Evolutionary conservation across 2,888 invertebrate genomes (phyloP), one percentile per base, ranked within the genome.

Genomic region (Drosophila borealis): DNA sequence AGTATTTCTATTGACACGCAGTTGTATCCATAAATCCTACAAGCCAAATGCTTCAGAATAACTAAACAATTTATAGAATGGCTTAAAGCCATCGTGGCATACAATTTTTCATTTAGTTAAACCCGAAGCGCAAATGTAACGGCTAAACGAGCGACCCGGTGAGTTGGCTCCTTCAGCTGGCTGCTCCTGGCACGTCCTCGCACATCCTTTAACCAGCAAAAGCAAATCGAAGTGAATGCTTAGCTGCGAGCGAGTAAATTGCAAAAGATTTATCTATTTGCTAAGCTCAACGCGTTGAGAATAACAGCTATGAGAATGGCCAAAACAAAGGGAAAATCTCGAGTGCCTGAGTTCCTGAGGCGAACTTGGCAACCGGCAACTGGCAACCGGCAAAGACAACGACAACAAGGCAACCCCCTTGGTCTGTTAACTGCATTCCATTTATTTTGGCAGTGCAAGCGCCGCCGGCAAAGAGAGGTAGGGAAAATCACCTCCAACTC

Each of bases 21-120:
- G 4, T 25, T 25, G 3, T 6, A 25, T 6, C 5, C 25, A 25
- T 25, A 6, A 25, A 5, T 5, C 25, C 25, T 25, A 1, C 25
- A 29, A 8, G 29, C 29, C 14, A 17, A 36, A 19, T 19, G 25
- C 29, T 17, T 11, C 34, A 37, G 56, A 49, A n/a, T 62, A 73
- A 84, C 81, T 87, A 80, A 87, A 85, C 81, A 87, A 71, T 81
- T 81, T 81, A 69, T 77, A 49, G 53, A 77, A 84, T 73, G 77
- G 53, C 84, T 82, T 81, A 51, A 69, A 81, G 67, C 57, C 68
- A 67, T 67, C 67, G 72, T 71, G 62, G 71, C 74, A 64, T 62
- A 67, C 62, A 69, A 74, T 73, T 73, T 74, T 71, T 80, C 80
- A 80, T 82, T 76, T 80, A 67, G 76, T 76, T 74, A 57, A 76